Evolutionary conservation across 2,797 vertebrate species (phyloP).

Genomic region (Crenuchus spilurus): DNA sequence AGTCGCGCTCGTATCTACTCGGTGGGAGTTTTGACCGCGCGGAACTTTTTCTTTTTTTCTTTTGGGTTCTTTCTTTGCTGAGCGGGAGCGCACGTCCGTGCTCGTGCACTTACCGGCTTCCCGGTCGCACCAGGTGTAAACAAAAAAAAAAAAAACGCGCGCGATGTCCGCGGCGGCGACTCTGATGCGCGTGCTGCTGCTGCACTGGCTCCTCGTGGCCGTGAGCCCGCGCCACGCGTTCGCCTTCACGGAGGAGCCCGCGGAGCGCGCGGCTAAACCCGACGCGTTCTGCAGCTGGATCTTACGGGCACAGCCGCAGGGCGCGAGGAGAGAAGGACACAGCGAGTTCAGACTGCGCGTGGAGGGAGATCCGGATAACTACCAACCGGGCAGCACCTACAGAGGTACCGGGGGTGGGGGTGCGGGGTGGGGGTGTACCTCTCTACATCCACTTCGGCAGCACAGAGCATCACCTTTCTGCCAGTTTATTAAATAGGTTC

Average conservation of each 20-base stretch:
- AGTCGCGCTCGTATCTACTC: slow-evolving; percentile 60
- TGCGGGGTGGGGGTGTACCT: no score
- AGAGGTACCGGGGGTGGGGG: no score
- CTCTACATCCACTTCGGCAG: no score
- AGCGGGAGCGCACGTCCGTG: background rate
- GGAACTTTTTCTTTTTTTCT: slow-evolving; percentile 18
- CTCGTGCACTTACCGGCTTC: background rate
- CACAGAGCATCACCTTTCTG: no score
- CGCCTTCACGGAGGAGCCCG: slow-evolving; percentile 89
- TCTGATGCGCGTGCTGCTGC: slow-evolving; percentile 61
- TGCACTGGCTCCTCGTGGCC: slow-evolving; percentile 80
- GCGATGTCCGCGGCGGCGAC: background rate
- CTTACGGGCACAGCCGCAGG: slow-evolving; percentile 89
- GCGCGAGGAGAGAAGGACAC: slow-evolving; percentile 86
- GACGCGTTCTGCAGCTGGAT: slow-evolving; percentile 96
- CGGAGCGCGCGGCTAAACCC: slow-evolving; percentile 85
- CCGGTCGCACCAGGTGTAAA: background rate
- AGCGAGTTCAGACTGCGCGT: slow-evolving; percentile 94
- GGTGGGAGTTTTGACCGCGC: slow-evolving; percentile 44
- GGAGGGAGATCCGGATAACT: slow-evolving; percentile 94
- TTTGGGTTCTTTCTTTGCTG: background rate
- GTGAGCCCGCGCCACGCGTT: slow-evolving; percentile 74
- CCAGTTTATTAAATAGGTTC: no score
- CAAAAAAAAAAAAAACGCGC: background rate
- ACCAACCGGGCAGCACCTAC: slow-evolving; percentile 95